phyloP scores from a whole-genome alignment of 2,797 vertebrate species.

The Poecile montanus region DNA sequence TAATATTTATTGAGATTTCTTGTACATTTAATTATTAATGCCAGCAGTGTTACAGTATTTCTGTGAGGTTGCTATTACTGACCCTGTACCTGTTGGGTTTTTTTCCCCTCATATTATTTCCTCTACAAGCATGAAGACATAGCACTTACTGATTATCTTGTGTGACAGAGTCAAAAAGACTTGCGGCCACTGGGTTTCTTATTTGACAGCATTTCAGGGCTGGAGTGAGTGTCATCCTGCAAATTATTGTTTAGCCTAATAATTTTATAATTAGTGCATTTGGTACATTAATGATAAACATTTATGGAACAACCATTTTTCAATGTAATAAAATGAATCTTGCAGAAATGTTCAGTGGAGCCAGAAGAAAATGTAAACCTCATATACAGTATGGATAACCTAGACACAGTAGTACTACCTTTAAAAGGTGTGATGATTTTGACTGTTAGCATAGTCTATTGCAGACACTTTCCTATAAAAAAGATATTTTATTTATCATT shows the following conservation, averaged over 20 bases:
- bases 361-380: not conserved
- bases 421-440: not conserved
- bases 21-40: slow-evolving; percentile 88
- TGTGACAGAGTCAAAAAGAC: slow-evolving; percentile 65
- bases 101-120: not conserved
- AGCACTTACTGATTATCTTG: slow-evolving; percentile 58
- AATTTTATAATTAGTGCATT: not conserved
- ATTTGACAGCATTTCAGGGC: slow-evolving; percentile 39
- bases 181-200: slow-evolving; percentile 17
- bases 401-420: not conserved
- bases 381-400: not conserved
- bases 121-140: slow-evolving; percentile 48
- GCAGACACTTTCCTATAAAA: not conserved
- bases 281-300: not conserved
- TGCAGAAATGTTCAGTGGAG: not conserved
- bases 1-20: slow-evolving; percentile 66
- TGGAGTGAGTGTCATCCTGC: not conserved
- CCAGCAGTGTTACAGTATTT: slow-evolving; percentile 78
- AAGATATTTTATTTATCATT: not conserved
- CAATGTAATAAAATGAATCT: not conserved
- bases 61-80: slow-evolving; percentile 75
- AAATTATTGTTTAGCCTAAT: not conserved
- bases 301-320: not conserved
- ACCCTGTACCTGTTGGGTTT: slow-evolving; percentile 71
- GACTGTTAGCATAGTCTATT: not conserved